These are phyloP conservation scores for Julus scanicus DNA, from an alignment of 2,888 invertebrate genomes.

Conservation along the genomic window DNA sequence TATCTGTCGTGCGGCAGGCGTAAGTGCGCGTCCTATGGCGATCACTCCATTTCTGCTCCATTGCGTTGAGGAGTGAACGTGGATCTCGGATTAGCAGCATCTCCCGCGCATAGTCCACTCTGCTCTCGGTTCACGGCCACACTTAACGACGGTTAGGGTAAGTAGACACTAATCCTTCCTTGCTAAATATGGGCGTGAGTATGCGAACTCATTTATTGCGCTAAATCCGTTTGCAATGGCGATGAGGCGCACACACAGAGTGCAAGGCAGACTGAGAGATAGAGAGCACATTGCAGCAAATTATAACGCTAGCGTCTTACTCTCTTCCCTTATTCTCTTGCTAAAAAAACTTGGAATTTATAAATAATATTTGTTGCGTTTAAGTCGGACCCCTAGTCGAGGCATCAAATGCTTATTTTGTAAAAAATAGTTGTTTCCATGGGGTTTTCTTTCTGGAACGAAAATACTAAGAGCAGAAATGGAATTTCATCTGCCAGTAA, in stretches of 20 bases:
- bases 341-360: not conserved
- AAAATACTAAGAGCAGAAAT: not conserved
- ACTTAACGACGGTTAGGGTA: not conserved
- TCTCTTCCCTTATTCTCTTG: not conserved
- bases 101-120: not conserved
- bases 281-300: not conserved
- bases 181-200: not conserved
- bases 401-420: not conserved
- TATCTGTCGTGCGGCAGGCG: not conserved
- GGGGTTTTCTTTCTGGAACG: not conserved
- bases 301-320: not conserved
- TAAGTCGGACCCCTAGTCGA: not conserved
- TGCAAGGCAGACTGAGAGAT: not conserved
- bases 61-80: constrained; percentile 7
- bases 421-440: not conserved
- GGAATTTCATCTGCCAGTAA: constrained; percentile 3
- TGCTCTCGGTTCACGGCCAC: not conserved
- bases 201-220: not conserved
- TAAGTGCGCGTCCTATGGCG: not conserved
- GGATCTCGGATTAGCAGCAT: constrained; percentile 28
- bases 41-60: not conserved
- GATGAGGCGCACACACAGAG: not conserved
- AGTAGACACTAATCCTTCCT: not conserved
- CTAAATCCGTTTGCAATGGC: not conserved
- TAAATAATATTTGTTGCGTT: not conserved